phyloP scores from a whole-genome alignment of 2,797 vertebrate species.

The Morelia viridis region DNA sequence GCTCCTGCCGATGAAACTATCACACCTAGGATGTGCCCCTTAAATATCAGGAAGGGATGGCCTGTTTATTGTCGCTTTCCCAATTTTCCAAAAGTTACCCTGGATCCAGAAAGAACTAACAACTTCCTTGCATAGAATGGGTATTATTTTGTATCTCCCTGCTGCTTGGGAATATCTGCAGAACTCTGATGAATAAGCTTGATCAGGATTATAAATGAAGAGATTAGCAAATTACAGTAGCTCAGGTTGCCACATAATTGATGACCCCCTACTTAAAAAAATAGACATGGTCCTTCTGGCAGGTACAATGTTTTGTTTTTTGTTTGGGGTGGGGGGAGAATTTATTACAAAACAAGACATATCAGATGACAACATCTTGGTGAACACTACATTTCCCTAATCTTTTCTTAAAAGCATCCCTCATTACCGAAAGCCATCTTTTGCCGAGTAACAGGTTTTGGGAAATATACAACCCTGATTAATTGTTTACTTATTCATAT shows the following conservation, averaged over 20 bases:
- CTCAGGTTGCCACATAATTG: neutral
- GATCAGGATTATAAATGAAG: conserved; percentile 36
- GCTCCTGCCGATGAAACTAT: conserved; percentile 64
- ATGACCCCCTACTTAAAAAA: neutral
- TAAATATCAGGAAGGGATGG: conserved; percentile 51
- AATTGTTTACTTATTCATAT: neutral
- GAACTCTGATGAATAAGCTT: conserved; percentile 1
- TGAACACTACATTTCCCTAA: neutral
- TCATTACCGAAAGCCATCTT: neutral
- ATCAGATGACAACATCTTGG: neutral
- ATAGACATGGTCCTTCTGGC: neutral
- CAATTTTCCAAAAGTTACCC: conserved; percentile 48
- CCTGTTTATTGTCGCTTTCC: conserved; percentile 41
- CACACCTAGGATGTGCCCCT: conserved; percentile 42
- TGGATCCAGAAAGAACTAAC: conserved; percentile 52
- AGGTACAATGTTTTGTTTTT: neutral
- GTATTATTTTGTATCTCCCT: conserved; percentile 41
- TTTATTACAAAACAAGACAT: neutral
- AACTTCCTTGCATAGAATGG: conserved; percentile 51
- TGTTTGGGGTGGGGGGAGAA: neutral
- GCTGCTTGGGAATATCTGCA: neutral
- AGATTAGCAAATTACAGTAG: conserved; percentile 18
- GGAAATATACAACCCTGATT: neutral
- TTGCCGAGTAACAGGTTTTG: neutral
- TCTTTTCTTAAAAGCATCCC: neutral